Conservation (phyloP, 1,140 invertebrate species). For the Tetramorium alpestre region DNA sequence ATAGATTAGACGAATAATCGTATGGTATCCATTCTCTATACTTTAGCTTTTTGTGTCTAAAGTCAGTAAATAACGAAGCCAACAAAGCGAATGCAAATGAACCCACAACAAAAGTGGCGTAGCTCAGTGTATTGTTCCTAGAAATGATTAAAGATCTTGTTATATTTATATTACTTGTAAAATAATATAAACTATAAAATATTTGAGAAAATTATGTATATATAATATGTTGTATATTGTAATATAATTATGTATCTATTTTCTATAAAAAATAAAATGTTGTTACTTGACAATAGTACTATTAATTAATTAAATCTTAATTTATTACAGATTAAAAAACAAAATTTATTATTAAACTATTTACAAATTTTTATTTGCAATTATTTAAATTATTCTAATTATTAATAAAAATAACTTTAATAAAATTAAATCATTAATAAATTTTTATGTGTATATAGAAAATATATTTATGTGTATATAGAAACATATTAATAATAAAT, state of each 20-base stretch:
- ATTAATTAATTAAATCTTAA: background rate
- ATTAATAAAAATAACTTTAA: background rate
- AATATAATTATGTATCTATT: background rate
- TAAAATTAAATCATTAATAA: background rate
- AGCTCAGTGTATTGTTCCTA: background rate
- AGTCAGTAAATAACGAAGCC: slow-evolving; percentile 4
- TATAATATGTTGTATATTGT: no score
- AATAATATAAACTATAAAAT: background rate
- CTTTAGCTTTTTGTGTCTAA: slow-evolving; percentile 3
- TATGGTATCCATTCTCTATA: slow-evolving; percentile 59
- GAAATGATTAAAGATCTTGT: slow-evolving; percentile 13
- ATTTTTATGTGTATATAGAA: background rate
- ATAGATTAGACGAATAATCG: background rate
- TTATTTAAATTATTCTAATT: background rate
- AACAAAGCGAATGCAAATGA: background rate
- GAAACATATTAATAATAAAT: background rate
- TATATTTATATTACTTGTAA: background rate
- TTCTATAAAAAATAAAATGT: background rate
- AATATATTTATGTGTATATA: background rate
- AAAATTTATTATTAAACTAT: background rate
- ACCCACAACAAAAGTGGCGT: background rate
- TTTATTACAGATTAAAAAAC: background rate
- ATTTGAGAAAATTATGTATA: background rate
- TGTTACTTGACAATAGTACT: background rate
- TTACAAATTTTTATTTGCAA: background rate